These are phyloP conservation scores for Mesoligia furuncula DNA, from an alignment of 2,888 invertebrate species.

Conservation along the genomic window DNA sequence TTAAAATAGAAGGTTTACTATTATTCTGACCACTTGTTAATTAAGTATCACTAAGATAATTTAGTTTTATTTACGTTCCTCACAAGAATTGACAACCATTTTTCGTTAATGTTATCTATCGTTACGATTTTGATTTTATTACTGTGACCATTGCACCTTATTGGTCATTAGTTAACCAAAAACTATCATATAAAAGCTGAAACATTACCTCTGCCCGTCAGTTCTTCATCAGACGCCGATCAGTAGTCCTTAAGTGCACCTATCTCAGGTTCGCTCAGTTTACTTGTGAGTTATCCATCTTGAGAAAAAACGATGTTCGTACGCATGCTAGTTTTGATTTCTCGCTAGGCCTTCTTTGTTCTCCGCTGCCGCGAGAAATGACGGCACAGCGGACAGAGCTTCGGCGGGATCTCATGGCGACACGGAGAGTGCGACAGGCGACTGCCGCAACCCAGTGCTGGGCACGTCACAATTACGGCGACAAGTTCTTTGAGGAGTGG, in stretches of 20 bases:
- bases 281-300: background rate
- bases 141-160: background rate
- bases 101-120: background rate
- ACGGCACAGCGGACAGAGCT: too few species aligned
- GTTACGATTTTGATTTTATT: background rate
- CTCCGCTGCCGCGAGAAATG: too few species aligned
- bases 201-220: background rate
- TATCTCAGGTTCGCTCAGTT: background rate
- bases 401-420: too few species aligned
- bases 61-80: background rate
- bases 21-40: background rate
- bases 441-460: too few species aligned
- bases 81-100: background rate
- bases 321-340: background rate
- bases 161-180: background rate
- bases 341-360: background rate
- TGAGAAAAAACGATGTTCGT: background rate
- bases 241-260: background rate
- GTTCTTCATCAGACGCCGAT: slow-evolving; percentile 1
- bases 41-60: background rate
- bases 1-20: background rate
- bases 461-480: too few species aligned
- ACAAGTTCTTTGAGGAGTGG: too few species aligned
- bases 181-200: background rate
- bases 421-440: too few species aligned